Conservation (phyloP, 2,888 invertebrate genomes). For the Tetragonisca angustula region DNA sequence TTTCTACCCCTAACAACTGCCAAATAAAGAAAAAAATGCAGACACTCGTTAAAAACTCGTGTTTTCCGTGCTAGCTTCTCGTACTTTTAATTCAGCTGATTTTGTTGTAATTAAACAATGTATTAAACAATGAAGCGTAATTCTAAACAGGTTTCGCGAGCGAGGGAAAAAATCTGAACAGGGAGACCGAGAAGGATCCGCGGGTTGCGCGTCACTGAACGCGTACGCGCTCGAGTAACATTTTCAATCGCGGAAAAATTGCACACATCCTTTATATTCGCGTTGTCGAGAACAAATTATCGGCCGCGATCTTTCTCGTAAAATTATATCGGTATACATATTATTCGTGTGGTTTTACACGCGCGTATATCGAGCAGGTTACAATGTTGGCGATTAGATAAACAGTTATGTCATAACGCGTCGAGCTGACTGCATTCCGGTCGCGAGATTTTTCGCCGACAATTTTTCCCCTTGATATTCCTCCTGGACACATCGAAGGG, state of each 20-base stretch:
- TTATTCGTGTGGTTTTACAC: background rate
- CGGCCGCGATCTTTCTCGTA: background rate
- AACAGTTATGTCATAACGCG: slow-evolving; percentile 42
- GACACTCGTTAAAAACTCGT: too few species aligned
- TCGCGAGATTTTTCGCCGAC: too few species aligned
- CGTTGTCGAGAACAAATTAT: slow-evolving; percentile 4
- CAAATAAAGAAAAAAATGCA: too few species aligned
- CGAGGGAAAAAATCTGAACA: too few species aligned
- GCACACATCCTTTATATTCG: background rate
- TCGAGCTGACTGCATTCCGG: slow-evolving; percentile 8
- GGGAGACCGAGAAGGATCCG: too few species aligned
- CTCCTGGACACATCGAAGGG: background rate
- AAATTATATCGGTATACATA: slow-evolving; percentile 4
- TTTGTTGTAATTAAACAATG: too few species aligned
- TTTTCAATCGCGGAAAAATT: background rate
- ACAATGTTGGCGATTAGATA: slow-evolving; percentile 23
- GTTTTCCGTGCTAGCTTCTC: too few species aligned
- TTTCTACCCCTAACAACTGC: too few species aligned
- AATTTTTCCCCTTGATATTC: background rate
- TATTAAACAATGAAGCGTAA: too few species aligned
- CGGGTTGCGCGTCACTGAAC: too few species aligned
- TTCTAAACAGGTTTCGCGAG: too few species aligned
- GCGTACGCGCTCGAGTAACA: background rate
- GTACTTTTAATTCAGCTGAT: too few species aligned
- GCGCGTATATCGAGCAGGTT: background rate